Conservation (phyloP, 2,113 vertebrate species). For the Siphamia tubifer region DNA sequence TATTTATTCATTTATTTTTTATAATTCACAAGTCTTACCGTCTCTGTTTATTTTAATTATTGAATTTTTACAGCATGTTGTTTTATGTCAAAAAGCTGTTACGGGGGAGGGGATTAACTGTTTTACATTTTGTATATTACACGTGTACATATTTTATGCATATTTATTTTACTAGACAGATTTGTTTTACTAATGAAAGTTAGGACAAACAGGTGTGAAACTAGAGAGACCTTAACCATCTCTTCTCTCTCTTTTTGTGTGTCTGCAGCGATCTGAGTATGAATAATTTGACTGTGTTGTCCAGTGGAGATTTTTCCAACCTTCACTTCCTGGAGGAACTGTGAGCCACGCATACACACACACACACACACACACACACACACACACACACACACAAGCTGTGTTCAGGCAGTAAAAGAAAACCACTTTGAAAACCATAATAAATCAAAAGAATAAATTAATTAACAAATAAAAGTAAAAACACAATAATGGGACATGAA, state of each 20-base stretch:
- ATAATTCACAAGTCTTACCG: not conserved
- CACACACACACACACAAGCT: not conserved
- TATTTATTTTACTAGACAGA: not conserved
- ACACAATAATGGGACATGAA: no score
- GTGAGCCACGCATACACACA: constrained; percentile 81
- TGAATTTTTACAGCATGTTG: not conserved
- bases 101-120: no score
- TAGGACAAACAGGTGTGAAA: not conserved
- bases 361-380: constrained; percentile 6
- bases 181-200: not conserved
- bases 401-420: no score
- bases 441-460: no score
- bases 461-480: no score
- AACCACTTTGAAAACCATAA: no score
- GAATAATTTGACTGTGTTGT: constrained; percentile 91
- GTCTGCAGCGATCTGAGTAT: constrained; percentile 91
- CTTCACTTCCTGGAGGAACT: constrained; percentile 94
- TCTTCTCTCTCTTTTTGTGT: not conserved
- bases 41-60: not conserved
- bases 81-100: no score
- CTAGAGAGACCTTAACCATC: not conserved
- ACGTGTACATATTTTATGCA: not conserved
- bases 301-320: constrained; percentile 79
- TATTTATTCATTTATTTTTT: constrained; percentile 30
- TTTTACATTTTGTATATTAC: not conserved